phyloP scores from a whole-genome alignment of 1,140 invertebrate genomes.

The Drosophila burlai region DNA sequence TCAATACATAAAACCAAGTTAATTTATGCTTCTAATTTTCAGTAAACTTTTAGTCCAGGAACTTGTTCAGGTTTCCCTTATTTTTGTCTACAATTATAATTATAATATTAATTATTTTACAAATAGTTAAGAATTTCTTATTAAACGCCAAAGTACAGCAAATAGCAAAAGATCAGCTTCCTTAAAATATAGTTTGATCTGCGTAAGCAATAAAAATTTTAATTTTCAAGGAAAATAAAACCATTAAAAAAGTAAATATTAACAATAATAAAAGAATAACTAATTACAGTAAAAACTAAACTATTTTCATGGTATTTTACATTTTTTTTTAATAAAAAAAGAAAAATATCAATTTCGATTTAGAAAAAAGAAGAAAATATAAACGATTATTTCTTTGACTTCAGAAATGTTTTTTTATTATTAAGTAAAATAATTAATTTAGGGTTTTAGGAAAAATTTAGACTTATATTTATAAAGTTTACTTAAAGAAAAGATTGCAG shows the following conservation, averaged over 20 bases:
- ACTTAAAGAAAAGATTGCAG: neutral
- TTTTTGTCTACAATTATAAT: neutral
- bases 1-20: too few species aligned
- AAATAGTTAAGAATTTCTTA: too few species aligned
- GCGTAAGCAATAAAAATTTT: too few species aligned
- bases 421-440: neutral
- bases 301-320: neutral
- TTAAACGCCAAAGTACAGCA: too few species aligned
- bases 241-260: neutral
- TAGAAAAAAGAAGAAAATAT: neutral
- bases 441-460: neutral
- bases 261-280: neutral
- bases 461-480: neutral
- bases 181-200: too few species aligned
- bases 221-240: neutral
- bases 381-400: neutral
- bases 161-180: too few species aligned
- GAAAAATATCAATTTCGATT: neutral
- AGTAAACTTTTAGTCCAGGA: neutral
- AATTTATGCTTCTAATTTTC: too few species aligned
- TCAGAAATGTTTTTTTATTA: neutral
- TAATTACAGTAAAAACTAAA: neutral
- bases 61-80: neutral
- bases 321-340: neutral
- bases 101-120: too few species aligned